Base-by-base conservation (phyloP, 2,797 vertebrate species). In the Otus scops region DNA sequence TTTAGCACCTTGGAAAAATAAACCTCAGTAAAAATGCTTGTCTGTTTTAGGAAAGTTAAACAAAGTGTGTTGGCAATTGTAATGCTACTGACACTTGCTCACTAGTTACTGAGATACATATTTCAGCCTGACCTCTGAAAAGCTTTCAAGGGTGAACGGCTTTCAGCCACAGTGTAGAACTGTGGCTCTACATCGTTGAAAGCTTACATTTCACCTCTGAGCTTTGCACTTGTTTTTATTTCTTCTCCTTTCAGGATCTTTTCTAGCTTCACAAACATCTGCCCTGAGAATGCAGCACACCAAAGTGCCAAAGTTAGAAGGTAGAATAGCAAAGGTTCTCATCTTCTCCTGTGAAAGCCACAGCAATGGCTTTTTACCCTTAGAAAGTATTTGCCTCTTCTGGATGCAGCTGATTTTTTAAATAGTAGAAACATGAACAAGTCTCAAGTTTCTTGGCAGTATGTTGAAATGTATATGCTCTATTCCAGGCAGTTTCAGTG, bases 401-500 rank as follows among this genome's bases (percentile, higher is more conserved):
- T 54, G 54, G 57, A 61, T 92, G 83, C 50, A 97, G 79, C 30
- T 56, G 10, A 45, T 85, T 50, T 85, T 94, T 95, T 85, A 81
- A 95, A 81, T 14, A 85, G 28, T 54, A 91, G 54, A 92, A 92
- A 69, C 39, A 88, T 64, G 50, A 95, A 93, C 36, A 59, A 68
- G 50, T 88, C 51, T 83, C 68, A 56, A 80, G 32, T 93, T 94
- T 95, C 89, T 90, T 73, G 48, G 74, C 57, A 77, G 70, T 45
- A 43, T 7, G 14, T 57, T 95, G 94, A 96, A 95, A 96, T 69
- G 69, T 93, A 91, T 96, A 69, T 88, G 24, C 38, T 64, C 30
- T 93, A 48, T 93, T 68, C 24, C 74, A 76, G 54, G 91, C 67
- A 90, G 81, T 87, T 73, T 85, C 79, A 50, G 56, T 79, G 45